Percentiles rank a stretch among this genome's conserved stretches.
These are phyloP conservation scores for Heliconius erato DNA, from an alignment of 2,888 invertebrate genomes.

Conservation along the genomic window DNA sequence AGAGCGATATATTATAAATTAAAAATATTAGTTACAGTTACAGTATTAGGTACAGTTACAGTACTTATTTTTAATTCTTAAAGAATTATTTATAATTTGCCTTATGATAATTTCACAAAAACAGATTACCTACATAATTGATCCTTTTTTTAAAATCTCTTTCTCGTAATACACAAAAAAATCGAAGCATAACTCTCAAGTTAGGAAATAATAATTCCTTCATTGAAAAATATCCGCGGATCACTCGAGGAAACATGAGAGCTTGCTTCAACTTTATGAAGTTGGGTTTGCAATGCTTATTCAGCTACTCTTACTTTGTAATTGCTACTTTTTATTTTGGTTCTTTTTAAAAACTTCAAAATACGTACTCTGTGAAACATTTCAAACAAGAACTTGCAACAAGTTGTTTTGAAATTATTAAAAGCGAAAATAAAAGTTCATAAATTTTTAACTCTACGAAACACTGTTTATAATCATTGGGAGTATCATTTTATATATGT, in stretches of 20 bases:
- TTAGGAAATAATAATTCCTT: neutral
- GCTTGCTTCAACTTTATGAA: slow-evolving; percentile 10
- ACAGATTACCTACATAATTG: too few species aligned
- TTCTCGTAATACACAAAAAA: neutral
- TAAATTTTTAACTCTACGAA: neutral
- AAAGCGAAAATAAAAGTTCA: slow-evolving; percentile 5
- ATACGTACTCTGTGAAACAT: slow-evolving; percentile 18
- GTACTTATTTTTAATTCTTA: too few species aligned
- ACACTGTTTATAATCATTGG: neutral
- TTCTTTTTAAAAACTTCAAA: slow-evolving; percentile 23
- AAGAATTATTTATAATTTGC: too few species aligned
- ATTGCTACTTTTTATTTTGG: slow-evolving; percentile 33
- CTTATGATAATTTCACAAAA: too few species aligned
- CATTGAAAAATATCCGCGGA: slow-evolving; percentile 11
- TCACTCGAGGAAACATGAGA: slow-evolving; percentile 17
- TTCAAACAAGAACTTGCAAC: slow-evolving; percentile 18
- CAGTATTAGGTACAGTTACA: too few species aligned
- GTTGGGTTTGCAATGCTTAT: slow-evolving; percentile 14
- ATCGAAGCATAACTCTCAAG: neutral
- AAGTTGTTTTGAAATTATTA: slow-evolving; percentile 7
- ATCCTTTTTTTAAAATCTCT: neutral
- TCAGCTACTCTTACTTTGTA: slow-evolving; percentile 29
- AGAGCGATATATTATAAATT: too few species aligned
- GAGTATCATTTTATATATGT: neutral
- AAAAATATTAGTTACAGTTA: too few species aligned